Base-by-base conservation (phyloP, 2,797 vertebrate genomes). In the Coregonus ussuriensis region DNA sequence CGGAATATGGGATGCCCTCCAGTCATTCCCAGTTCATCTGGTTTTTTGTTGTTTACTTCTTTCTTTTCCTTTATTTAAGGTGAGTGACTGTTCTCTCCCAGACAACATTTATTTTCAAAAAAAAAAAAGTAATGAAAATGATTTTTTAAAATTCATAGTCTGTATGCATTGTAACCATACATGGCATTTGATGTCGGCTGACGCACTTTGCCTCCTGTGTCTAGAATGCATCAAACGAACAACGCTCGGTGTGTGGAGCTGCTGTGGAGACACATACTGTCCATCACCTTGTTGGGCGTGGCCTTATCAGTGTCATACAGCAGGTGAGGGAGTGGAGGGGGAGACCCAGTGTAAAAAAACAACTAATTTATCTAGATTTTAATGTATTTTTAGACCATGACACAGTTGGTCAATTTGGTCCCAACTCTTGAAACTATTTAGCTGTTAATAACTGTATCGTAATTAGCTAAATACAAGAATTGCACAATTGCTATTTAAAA, bases 11-110 rank as follows among this genome's bases (percentile, higher is more conserved):
- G 84, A 98, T 99, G 96, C 98, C 98, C 3, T 99, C 98, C 88
- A 98, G 95, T 91, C 98, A 99, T 87, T 96, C 98, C 84, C 98
- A 99, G 85, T 97, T 99, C 77, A 98, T 98, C 91, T 99, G 98
- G 98, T 99, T 99, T 94, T 99, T 99, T 95, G 97, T 97, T 79
- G 92, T 98, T 91, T 99, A 99, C 90, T 99, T 98, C 89, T 98
- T 99, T 93, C 97, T 99, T 84, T 99, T 99, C 91, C 96, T 99
- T 88, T 99, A 99, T 96, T 97, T 99, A 95, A 97, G 98, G 98
- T 99, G 87, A 96, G 95, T 70, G 78, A 54, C 1, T 54, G 66
- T 79, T 18, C 69, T 56, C 3, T 31, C 37, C 1, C 1, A 56
- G n/a, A 31, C 21, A 3, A 52, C 3, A 4, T 31, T 41, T 31